A percentile compares a stretch with the other conserved stretches of the same genome.
Evolutionary conservation across 2,797 vertebrate genomes (phyloP).

Genomic region (Sebastes iracundus): DNA sequence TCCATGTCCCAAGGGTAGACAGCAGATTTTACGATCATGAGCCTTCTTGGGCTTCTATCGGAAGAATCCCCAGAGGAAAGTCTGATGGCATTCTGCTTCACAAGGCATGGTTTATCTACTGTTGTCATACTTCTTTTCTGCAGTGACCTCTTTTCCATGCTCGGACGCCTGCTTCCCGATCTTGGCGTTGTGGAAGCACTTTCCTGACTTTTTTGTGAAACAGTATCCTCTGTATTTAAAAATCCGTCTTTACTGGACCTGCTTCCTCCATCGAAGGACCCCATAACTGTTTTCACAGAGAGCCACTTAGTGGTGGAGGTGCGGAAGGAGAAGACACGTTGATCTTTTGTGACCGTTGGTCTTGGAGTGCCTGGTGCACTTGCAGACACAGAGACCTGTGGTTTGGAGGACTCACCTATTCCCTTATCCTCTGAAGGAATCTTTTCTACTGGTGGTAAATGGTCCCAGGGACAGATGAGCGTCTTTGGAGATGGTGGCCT

Average conservation of each 20-base stretch:
- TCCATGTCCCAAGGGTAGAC: slow-evolving; percentile 72
- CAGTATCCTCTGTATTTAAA: slow-evolving; percentile 64
- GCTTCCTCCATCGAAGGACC: slow-evolving; percentile 50
- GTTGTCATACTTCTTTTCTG: slow-evolving; percentile 75
- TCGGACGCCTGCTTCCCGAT: slow-evolving; percentile 55
- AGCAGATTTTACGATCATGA: slow-evolving; percentile 61
- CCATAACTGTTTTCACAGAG: slow-evolving; percentile 84
- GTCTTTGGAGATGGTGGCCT: slow-evolving; percentile 61
- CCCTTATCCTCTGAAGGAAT: slow-evolving; percentile 47
- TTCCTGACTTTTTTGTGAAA: slow-evolving; percentile 70
- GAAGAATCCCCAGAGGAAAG: slow-evolving; percentile 79
- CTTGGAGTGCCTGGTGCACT: slow-evolving; percentile 82
- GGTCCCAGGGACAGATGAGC: slow-evolving; percentile 71
- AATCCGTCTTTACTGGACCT: slow-evolving; percentile 46
- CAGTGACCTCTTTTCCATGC: slow-evolving; percentile 57
- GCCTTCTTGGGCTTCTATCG: slow-evolving; percentile 74
- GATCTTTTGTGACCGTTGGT: slow-evolving; percentile 67
- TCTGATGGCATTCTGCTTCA: slow-evolving; percentile 82
- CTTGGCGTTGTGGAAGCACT: slow-evolving; percentile 61
- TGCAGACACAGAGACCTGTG: slow-evolving; percentile 68
- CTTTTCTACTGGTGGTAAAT: slow-evolving; percentile 43
- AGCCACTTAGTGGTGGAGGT: slow-evolving; percentile 79
- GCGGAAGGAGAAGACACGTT: slow-evolving; percentile 75
- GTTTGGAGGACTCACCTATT: slow-evolving; percentile 52
- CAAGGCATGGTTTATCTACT: slow-evolving; percentile 80